These are phyloP conservation scores for Saccopteryx leptura DNA, from an alignment of 2,113 vertebrate genomes.

Conservation along the genomic window DNA sequence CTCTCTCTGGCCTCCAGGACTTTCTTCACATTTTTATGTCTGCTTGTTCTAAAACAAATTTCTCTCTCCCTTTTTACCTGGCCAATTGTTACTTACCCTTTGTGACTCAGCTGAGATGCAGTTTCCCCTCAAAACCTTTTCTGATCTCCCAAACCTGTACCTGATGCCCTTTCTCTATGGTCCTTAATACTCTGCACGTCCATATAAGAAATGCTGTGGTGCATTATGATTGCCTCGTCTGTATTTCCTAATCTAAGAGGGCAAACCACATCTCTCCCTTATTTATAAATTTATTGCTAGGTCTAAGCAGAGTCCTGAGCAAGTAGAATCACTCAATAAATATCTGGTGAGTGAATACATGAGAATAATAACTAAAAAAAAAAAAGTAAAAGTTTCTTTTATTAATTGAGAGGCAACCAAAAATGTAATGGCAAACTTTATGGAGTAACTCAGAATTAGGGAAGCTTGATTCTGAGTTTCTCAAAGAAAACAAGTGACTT, in stretches of 20 bases:
- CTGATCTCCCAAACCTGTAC: not conserved
- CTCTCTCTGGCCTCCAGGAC: not conserved
- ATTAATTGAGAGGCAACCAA: conserved; percentile 33
- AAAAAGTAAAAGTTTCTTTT: not conserved
- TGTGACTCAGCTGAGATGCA: not conserved
- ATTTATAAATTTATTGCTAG: not conserved
- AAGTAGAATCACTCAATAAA: not conserved
- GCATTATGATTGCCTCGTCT: not conserved
- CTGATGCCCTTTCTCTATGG: not conserved
- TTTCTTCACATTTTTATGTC: not conserved
- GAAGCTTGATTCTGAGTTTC: not conserved
- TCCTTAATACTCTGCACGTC: not conserved
- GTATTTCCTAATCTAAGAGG: not conserved
- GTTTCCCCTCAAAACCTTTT: not conserved
- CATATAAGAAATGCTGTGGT: no score
- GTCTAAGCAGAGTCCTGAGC: not conserved
- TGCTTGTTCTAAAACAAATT: not conserved
- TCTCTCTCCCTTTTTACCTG: not conserved
- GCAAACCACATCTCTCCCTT: not conserved
- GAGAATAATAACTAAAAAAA: not conserved
- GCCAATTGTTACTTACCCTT: not conserved
- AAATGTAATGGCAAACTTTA: not conserved
- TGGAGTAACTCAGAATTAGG: not conserved
- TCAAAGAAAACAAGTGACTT: not conserved
- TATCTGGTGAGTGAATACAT: not conserved